These are phyloP conservation scores for Steinernema carpocapsae DNA, from an alignment of 2,888 invertebrate genomes.

Conservation along the genomic window DNA sequence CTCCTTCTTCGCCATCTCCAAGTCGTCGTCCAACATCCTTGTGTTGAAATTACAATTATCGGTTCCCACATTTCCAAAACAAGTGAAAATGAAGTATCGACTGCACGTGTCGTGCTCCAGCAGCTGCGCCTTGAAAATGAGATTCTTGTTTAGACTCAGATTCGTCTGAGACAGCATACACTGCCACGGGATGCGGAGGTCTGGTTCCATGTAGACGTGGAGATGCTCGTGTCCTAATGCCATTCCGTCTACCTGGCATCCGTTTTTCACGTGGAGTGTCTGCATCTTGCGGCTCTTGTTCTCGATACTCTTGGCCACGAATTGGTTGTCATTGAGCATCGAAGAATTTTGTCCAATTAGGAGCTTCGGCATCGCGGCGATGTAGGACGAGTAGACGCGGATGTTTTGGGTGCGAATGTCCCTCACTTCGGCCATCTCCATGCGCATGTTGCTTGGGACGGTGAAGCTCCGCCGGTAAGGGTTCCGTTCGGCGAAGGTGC, in stretches of 20 bases:
- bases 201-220: conserved; percentile 6
- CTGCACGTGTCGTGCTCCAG: conserved; percentile 13
- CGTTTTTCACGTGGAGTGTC: conserved; percentile 14
- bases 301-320: conserved; percentile 1
- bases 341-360: background rate
- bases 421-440: background rate
- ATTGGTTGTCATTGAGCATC: background rate
- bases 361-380: background rate
- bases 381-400: background rate
- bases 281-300: background rate
- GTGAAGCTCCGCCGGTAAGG: background rate
- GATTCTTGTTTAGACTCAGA: background rate
- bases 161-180: conserved; percentile 14
- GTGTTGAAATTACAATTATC: background rate
- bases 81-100: conserved; percentile 17
- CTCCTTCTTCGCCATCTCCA: background rate
- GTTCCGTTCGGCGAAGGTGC: background rate
- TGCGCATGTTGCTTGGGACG: background rate
- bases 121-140: conserved; percentile 11
- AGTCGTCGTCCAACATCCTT: conserved; percentile 2
- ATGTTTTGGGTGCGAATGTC: background rate
- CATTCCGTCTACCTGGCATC: background rate
- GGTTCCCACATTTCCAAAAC: background rate
- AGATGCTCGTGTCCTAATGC: conserved; percentile 3
- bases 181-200: background rate